These are phyloP conservation scores for Cetoscarus ocellatus DNA, from an alignment of 2,797 vertebrate genomes.

Conservation along the genomic window DNA sequence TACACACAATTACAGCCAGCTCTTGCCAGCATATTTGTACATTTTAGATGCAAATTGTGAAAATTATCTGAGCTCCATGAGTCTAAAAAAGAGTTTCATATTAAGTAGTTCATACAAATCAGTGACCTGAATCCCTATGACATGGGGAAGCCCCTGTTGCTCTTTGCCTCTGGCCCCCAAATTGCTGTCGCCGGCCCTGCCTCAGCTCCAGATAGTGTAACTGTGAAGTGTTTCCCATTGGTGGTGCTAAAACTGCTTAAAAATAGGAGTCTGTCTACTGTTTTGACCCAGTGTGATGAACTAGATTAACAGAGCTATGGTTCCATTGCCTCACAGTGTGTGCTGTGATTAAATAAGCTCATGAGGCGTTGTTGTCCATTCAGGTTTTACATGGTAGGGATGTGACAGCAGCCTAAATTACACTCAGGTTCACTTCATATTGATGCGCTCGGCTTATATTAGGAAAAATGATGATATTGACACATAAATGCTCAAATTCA, in stretches of 20 bases:
- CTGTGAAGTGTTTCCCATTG: constrained; percentile 53
- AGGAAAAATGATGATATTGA: background rate
- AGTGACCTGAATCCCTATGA: too few species aligned
- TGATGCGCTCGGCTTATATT: background rate
- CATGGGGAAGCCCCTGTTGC: too few species aligned
- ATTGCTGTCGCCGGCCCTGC: too few species aligned
- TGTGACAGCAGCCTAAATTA: constrained; percentile 20
- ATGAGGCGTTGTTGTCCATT: constrained; percentile 23
- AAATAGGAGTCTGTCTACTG: constrained; percentile 22
- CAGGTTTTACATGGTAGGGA: background rate
- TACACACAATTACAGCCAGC: too few species aligned
- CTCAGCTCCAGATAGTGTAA: constrained; percentile 15
- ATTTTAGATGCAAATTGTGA: too few species aligned
- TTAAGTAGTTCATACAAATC: too few species aligned
- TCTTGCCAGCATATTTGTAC: too few species aligned
- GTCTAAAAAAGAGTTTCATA: too few species aligned
- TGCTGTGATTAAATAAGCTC: constrained; percentile 3
- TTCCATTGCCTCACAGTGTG: constrained; percentile 10
- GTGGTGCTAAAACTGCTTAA: constrained; percentile 56
- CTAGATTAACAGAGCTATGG: constrained; percentile 22
- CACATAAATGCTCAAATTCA: background rate
- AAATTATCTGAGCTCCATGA: too few species aligned
- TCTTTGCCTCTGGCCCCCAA: too few species aligned
- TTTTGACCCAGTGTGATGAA: constrained; percentile 38
- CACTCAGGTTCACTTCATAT: constrained; percentile 10